Percentiles rank a stretch among this genome's conserved stretches.
These are phyloP conservation scores for Equus quagga DNA, from an alignment of 2,113 vertebrate genomes.

Conservation along the genomic window DNA sequence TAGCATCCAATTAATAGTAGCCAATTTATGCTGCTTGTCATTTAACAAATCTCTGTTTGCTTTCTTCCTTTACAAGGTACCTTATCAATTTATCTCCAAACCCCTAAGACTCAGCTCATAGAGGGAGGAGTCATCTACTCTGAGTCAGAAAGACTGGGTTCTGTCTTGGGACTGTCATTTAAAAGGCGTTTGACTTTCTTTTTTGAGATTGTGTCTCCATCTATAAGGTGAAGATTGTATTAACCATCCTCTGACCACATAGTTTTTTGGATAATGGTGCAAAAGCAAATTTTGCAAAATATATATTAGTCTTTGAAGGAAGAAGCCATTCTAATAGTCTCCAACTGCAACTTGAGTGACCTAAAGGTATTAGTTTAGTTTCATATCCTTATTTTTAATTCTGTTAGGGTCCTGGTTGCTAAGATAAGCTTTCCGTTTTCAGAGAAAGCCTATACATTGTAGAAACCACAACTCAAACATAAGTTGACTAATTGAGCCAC, in stretches of 20 bases:
- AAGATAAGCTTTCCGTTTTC: slow-evolving; percentile 44
- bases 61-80: not conserved
- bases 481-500: not conserved
- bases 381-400: not conserved
- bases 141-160: not conserved
- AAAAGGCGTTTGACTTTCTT: not conserved
- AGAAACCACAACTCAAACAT: not conserved
- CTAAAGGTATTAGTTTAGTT: not conserved
- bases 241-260: not conserved
- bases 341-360: slow-evolving; percentile 10
- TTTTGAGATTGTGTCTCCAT: not conserved
- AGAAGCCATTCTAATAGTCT: not conserved
- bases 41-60: not conserved
- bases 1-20: not conserved
- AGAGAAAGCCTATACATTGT: not conserved
- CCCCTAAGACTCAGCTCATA: not conserved
- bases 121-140: not conserved
- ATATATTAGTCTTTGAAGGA: not conserved
- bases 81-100: not conserved
- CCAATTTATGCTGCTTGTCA: not conserved
- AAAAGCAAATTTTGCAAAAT: slow-evolving; percentile 17
- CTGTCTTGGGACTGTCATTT: not conserved
- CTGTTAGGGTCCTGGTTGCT: not conserved
- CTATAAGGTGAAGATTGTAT: not conserved
- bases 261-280: not conserved